Evolutionary conservation across 2,113 vertebrate species (phyloP).

Genomic region (Elaphurus davidianus): DNA sequence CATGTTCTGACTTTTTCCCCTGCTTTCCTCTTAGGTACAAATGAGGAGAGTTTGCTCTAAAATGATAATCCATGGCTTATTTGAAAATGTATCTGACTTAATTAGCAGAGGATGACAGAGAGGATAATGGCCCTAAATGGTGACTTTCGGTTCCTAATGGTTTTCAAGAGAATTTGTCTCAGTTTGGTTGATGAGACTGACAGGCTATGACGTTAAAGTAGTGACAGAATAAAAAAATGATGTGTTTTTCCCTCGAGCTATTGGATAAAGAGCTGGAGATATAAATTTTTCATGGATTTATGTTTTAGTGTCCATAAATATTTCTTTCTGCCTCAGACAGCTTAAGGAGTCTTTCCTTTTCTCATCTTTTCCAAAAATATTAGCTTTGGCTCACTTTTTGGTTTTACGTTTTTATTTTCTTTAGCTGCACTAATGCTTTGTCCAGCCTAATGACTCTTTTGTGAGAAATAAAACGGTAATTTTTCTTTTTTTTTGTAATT

Average conservation of each 20-base stretch:
- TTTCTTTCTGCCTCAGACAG: neutral
- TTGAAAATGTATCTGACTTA: slow-evolving; percentile 8
- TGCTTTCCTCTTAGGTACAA: neutral
- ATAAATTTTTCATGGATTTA: neutral
- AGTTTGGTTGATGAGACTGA: slow-evolving; percentile 9
- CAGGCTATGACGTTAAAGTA: neutral
- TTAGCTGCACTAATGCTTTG: neutral
- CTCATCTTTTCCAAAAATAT: neutral
- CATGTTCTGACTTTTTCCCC: neutral
- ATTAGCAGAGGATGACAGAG: slow-evolving; percentile 13
- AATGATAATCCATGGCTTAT: neutral
- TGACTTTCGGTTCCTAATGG: neutral
- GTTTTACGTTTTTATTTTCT: neutral
- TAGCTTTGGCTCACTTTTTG: neutral
- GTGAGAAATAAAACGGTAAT: neutral
- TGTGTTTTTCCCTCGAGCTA: neutral
- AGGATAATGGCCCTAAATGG: neutral
- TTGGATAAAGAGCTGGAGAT: slow-evolving; percentile 26
- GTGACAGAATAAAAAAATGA: neutral
- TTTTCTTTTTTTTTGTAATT: neutral
- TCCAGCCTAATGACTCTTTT: neutral
- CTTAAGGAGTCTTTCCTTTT: neutral
- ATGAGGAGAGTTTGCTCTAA: neutral
- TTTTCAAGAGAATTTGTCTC: slow-evolving; percentile 37
- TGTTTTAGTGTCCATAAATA: neutral